Evolutionary conservation across 2,888 invertebrate species (phyloP), one percentile per base, ranked within the genome.

Genomic region (Apodemia zela): DNA sequence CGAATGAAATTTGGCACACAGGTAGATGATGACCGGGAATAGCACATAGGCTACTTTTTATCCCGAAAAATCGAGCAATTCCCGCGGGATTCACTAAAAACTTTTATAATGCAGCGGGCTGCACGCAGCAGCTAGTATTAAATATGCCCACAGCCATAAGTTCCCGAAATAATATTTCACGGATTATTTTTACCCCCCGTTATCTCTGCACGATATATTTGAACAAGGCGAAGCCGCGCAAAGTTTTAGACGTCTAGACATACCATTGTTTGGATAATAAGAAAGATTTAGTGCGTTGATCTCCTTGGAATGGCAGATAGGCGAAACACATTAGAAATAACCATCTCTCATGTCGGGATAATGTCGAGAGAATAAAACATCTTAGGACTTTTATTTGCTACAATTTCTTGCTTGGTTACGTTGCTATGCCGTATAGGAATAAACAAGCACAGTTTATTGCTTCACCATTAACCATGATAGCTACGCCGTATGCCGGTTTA

Each of bases 201-300:
- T 54, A n/a, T 51, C 18, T 61, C 58, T 49, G 21, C 62, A 45
- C 59, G 33, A 65, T 62, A 42, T 65, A 59, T 65, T 63, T 65
- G 59, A 63, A 51, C 63, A 61, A 33, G 60, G 58, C 63, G 65
- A 65, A 62, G 61, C 60, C 63, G 17, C 61, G 60, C 49, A 62
- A 62, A 67, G 63, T 45, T 57, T 62, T 49, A 61, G 63, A 54
- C 65, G 71, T 71, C 69, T 69, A 71, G 71, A 69, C 71, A 49
- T 59, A 54, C 61, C 62, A 61, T 67, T 65, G 66, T 65, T 63
- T 57, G 59, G 60, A 60, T 45, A 65, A 66, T 62, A 64, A 66
- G 66, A 63, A 61, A 69, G 66, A 68, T 69, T 68, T 65, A 66
- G 57, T 62, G 57, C 38, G 58, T 65, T 60, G 51, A 64, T 64